Percentiles rank a stretch among this genome's conserved stretches.
These are phyloP conservation scores for Clivina fossor DNA, from an alignment of 2,888 invertebrate species.

Conservation along the genomic window DNA sequence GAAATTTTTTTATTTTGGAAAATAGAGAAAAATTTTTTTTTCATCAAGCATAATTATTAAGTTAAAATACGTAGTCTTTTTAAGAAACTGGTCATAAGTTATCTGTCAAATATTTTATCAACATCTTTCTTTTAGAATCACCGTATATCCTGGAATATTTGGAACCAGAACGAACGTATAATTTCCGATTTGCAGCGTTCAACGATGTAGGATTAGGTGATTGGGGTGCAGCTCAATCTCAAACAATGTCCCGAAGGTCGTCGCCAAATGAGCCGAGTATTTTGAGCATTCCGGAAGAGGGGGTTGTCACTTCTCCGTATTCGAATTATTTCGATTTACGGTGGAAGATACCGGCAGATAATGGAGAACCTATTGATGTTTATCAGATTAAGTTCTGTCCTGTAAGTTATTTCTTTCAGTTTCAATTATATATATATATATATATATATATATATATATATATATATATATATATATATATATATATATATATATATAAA, in stretches of 20 bases:
- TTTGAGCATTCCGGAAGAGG: conserved; percentile 56
- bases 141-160: conserved; percentile 80
- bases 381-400: conserved; percentile 81
- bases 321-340: conserved; percentile 78
- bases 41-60: background rate
- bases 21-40: conserved; percentile 23
- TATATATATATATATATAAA: too few species aligned
- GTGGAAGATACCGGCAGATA: conserved; percentile 85
- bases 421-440: too few species aligned
- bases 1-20: too few species aligned
- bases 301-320: conserved; percentile 63
- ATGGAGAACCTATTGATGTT: conserved; percentile 84
- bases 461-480: too few species aligned
- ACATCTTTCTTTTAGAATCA: conserved; percentile 60
- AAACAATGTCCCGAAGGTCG: conserved; percentile 76
- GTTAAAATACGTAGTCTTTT: conserved; percentile 4
- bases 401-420: conserved; percentile 58
- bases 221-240: conserved; percentile 67
- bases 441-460: too few species aligned
- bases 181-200: conserved; percentile 80
- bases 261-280: conserved; percentile 74
- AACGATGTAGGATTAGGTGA: conserved; percentile 81
- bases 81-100: background rate
- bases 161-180: conserved; percentile 74
- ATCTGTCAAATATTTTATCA: background rate